A percentile compares a stretch with the other conserved stretches of the same genome.
phyloP scores from a whole-genome alignment of 2,113 vertebrate genomes.

The Aspiorhynchus laticeps region DNA sequence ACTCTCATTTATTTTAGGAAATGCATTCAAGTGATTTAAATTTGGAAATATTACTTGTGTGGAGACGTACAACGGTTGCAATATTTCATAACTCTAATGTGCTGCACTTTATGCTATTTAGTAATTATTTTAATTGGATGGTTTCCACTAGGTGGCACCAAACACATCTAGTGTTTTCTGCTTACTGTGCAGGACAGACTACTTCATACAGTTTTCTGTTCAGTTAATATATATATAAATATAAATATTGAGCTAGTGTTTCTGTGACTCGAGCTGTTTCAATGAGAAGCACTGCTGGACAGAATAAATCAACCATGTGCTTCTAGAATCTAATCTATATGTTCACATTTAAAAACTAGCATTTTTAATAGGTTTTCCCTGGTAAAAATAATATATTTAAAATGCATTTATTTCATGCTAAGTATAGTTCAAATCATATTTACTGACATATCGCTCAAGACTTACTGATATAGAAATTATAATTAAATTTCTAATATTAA shows the following conservation, averaged over 20 bases:
- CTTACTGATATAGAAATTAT: no score
- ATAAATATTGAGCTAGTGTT: not conserved
- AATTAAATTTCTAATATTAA: no score
- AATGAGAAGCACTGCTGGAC: no score
- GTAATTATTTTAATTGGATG: not conserved
- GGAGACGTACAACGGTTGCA: not conserved
- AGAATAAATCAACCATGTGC: no score
- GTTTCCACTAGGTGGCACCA: not conserved
- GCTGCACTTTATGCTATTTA: not conserved
- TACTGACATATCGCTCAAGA: no score
- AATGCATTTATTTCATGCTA: no score
- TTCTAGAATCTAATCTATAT: no score
- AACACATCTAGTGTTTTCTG: not conserved
- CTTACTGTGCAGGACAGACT: not conserved
- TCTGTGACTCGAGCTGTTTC: no score
- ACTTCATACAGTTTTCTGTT: not conserved
- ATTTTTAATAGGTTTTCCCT: no score
- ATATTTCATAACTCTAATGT: not conserved
- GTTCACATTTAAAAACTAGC: no score
- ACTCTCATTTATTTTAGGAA: not conserved
- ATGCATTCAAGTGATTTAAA: not conserved
- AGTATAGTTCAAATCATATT: no score
- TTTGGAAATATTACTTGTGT: not conserved
- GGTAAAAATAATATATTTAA: no score
- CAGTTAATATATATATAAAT: not conserved